Evolutionary conservation across 2,113 vertebrate species (phyloP), one percentile per base, ranked within the genome.

Genomic region (Ophiodon elongatus): DNA sequence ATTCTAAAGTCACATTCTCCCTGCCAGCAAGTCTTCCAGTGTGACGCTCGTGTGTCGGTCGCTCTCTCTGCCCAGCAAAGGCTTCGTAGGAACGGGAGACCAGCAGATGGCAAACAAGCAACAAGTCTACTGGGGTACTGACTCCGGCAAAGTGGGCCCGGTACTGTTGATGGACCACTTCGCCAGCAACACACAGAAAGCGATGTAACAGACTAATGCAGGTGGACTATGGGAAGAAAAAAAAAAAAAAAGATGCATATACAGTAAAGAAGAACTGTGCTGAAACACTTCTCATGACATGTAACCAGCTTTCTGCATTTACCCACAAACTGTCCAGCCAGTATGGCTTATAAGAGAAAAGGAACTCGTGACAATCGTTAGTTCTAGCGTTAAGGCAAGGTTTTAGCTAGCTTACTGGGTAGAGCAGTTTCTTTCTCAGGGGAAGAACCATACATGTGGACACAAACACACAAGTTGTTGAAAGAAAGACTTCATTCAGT

Each of bases 301-400:
- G 75, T 68, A 8, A 65, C 56, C 67, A 82, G 82, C 57, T 63
- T 54, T 76, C 77, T 74, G 67, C 83, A 81, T 78, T 87, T 64
- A 82, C 70, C 80, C 69, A 82, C 70, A 76, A 79, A 87, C 77
- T 57, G 72, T 91, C 71, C 82, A 92, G 93, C 94, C 93, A 87
- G 87, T 94, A 93, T 93, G 94, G 94, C 95, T 95, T 93, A 90
- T 87, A 87, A 86, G 79, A 86, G 70, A 56, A 82, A 76, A 52
- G 64, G 41, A 80, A 86, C 80, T 70, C 33, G 17, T 75, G 83
- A 94, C 86, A 91, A 91, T 90, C 68, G 80, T 86, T 77, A 72
- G 78, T 82, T 89, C 82, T 90, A 85, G 91, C 76, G 62, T 95
- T 96, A 96, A 96, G 95, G 95, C 95, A 94, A 93, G 79, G 80